Conservation (phyloP, 2,113 vertebrate species). For the Heterocephalus glaber region DNA sequence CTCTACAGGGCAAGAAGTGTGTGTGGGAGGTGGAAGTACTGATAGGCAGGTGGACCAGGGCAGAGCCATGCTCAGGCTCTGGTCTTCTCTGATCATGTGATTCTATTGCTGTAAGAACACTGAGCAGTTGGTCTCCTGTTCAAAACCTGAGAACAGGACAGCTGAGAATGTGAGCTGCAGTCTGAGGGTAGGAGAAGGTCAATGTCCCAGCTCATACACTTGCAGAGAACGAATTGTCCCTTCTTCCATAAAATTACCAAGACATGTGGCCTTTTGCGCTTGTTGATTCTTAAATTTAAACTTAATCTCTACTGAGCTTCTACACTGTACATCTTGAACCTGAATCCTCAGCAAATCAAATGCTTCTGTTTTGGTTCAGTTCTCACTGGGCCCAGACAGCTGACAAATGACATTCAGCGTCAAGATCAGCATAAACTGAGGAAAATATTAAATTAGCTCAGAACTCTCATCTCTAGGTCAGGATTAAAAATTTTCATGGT, state of each 20-base stretch:
- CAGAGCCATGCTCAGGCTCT: not conserved
- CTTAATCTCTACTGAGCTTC: not conserved
- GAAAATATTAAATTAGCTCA: not conserved
- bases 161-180: not conserved
- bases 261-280: not conserved
- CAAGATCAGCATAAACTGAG: not conserved
- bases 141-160: not conserved
- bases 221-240: not conserved
- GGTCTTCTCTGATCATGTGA: not conserved
- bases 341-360: not conserved
- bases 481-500: not conserved
- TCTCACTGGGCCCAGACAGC: no score
- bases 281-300: not conserved
- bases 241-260: not conserved
- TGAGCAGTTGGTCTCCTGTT: not conserved
- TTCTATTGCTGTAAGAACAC: not conserved
- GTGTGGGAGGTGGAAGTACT: no score
- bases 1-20: rapidly evolving
- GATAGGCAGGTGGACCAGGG: no score
- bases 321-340: not conserved
- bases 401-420: not conserved
- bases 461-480: not conserved
- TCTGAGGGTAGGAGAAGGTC: not conserved
- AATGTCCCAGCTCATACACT: not conserved
- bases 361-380: not conserved